Evolutionary conservation across 2,113 vertebrate species (phyloP).

Genomic region (Quiscalus mexicanus): DNA sequence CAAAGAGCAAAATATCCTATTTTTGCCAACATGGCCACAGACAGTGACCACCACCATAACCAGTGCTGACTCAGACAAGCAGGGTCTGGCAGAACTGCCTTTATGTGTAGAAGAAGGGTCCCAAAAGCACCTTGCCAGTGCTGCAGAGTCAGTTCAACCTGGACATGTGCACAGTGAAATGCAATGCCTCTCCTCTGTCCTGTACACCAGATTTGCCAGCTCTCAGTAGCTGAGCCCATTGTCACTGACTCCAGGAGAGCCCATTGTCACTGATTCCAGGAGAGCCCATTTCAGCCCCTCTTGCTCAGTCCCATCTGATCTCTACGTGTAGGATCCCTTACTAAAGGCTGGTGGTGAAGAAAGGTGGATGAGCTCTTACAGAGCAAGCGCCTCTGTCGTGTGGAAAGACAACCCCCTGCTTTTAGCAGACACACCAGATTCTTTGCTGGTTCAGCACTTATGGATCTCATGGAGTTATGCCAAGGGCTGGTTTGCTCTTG

Average conservation of each 20-base stretch:
- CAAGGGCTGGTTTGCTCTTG: neutral
- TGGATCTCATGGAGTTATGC: neutral
- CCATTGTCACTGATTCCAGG: neutral
- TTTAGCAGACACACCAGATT: neutral
- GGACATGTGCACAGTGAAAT: accelerated
- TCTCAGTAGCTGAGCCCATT: neutral
- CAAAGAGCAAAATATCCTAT: neutral
- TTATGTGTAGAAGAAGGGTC: neutral
- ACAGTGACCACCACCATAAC: neutral
- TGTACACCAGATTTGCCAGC: neutral
- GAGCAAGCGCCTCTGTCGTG: neutral
- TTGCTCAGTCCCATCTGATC: neutral
- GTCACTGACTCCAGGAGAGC: neutral
- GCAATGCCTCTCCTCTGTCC: neutral
- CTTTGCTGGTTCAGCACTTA: neutral
- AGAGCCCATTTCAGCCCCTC: neutral
- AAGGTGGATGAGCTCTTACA: neutral
- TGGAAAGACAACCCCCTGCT: neutral
- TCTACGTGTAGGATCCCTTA: neutral
- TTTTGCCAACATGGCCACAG: neutral
- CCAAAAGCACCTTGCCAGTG: neutral
- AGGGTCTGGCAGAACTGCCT: neutral
- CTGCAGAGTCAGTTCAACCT: neutral
- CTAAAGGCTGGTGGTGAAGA: neutral
- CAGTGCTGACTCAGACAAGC: neutral